phyloP scores from a whole-genome alignment of 1,140 invertebrate genomes.

The Wiebesia pumilae region DNA sequence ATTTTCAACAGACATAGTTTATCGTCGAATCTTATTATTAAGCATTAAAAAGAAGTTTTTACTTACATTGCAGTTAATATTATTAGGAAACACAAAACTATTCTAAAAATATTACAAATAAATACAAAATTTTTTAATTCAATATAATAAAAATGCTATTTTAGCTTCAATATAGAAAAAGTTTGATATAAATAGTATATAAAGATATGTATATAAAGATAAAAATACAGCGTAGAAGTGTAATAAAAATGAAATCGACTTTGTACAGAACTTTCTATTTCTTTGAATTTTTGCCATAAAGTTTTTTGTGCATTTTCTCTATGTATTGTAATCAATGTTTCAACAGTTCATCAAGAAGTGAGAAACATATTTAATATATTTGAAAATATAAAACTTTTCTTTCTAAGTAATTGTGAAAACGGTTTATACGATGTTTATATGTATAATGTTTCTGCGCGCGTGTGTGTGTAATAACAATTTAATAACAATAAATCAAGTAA shows the following conservation, averaged over 20 bases:
- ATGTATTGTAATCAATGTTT: conserved; percentile 8
- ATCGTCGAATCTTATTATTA: neutral
- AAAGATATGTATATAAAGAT: conserved; percentile 25
- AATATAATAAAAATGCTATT: conserved; percentile 26
- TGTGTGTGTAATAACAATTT: no score
- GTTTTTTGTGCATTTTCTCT: conserved; percentile 1
- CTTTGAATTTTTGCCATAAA: conserved; percentile 19
- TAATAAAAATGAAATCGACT: conserved; percentile 32
- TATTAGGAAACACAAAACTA: neutral
- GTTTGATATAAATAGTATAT: conserved; percentile 29
- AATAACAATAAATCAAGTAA: no score
- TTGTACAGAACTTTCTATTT: conserved; percentile 33
- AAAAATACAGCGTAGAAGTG: conserved; percentile 16
- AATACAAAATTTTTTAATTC: neutral
- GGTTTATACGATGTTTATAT: neutral
- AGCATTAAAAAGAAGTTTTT: neutral
- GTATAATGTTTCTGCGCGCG: no score
- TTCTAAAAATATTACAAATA: conserved; percentile 4
- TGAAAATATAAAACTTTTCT: conserved; percentile 6
- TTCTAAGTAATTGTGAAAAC: neutral
- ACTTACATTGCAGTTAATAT: neutral
- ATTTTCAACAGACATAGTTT: no score
- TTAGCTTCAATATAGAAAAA: conserved; percentile 26
- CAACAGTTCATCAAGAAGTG: conserved; percentile 52
- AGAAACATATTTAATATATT: conserved; percentile 16